phyloP scores from a whole-genome alignment of 2,888 invertebrate species.

The Eremobia ochroleuca region DNA sequence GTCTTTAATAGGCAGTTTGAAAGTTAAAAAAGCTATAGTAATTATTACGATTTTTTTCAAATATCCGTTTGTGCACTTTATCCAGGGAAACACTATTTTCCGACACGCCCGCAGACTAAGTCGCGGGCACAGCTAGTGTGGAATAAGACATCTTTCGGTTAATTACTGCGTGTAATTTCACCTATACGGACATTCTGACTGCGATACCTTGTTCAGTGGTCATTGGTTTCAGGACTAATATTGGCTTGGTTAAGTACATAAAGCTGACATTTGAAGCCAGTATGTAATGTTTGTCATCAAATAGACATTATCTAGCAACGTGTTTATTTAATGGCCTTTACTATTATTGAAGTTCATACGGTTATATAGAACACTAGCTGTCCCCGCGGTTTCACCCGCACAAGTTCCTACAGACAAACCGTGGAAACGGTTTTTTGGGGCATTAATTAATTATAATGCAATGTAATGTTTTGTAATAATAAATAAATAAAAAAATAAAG shows the following conservation, averaged over 20 bases:
- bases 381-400: too few species aligned
- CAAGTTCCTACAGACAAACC: too few species aligned
- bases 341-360: slow-evolving; percentile 21
- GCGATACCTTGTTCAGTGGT: slow-evolving; percentile 9
- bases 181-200: background rate
- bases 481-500: too few species aligned
- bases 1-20: too few species aligned
- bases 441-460: too few species aligned
- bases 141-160: background rate
- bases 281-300: slow-evolving; percentile 27
- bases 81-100: too few species aligned
- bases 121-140: background rate
- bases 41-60: too few species aligned
- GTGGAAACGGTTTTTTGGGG: too few species aligned
- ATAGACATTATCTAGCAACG: slow-evolving; percentile 24
- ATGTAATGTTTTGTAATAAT: too few species aligned
- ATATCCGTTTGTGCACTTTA: too few species aligned
- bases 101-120: too few species aligned
- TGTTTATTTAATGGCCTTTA: slow-evolving; percentile 22
- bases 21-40: too few species aligned
- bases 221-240: slow-evolving; percentile 45
- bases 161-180: background rate
- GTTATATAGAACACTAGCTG: background rate
- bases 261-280: slow-evolving; percentile 31
- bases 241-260: slow-evolving; percentile 35